Evolutionary conservation across 2,888 invertebrate species (phyloP), one percentile per base, ranked within the genome.

Genomic region (Tyria jacobaeae): DNA sequence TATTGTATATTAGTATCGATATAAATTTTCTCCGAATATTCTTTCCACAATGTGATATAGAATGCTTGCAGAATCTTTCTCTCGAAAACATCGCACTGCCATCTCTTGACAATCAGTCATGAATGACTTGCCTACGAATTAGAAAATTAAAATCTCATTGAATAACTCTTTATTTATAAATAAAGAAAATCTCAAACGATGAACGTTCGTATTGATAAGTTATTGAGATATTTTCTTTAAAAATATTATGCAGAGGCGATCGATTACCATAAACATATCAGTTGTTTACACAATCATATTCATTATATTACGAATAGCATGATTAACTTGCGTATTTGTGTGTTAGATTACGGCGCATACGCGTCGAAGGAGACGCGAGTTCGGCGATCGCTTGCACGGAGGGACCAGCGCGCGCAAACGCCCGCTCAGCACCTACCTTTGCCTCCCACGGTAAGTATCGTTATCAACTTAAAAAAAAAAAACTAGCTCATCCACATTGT

Each of bases 321-420:
- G 10, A 17, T 41, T 70, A 63, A 64, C 57, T 55, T 64, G 61
- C 67, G 50, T 65, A 27, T 60, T 35, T 56, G 37, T 64, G 72
- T 73, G 59, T 60, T 80, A 93, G 93, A 93, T 77, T 93, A 93
- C 76, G 91, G 92, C 72, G 89, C 86, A 57, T 93, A 94, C 80
- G 90, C 91, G 73, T 78, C 90, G 64, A 93, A 93, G 73, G 93
- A 94, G 70, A 81, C 88, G 66, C 91, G 93, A 66, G 85, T 88
- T 70, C 89, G 93, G 35, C 88, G 93, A 27, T 79, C 89, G 31
- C 68, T 89, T 60, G 84, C 90, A 39, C 87, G 94, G 50, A 81
- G 92, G 52, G 94, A 94, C 68, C 88, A 89, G 76, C 89, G 93
- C 52, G 81, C 88, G 49, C 89, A 86, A 41, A 82, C 87, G 49